Base-by-base conservation (phyloP, 2,113 vertebrate genomes). In the Propithecus coquereli region DNA sequence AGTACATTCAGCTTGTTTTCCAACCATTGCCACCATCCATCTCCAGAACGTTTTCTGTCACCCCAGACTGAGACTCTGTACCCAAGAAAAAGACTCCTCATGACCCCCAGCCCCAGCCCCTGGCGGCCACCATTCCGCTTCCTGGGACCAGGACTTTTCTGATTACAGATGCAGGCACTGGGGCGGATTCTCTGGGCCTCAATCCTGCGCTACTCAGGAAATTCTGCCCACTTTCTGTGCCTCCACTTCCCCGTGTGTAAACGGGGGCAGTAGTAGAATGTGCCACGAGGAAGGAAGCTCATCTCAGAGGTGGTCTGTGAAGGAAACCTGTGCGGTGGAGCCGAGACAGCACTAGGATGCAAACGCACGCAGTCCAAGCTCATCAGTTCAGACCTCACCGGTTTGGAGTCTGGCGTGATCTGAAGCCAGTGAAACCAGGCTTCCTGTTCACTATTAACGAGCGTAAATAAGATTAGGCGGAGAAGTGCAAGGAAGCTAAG, bases 391-490 rank as follows among this genome's bases (percentile, higher is more conserved):
- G 84, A 87, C 66, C n/a, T 85, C 63, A 40, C 47, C 65, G 66
- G 37, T 94, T 76, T 61, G 74, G 79, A 94, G 84, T 84, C 80
- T 65, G 65, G 59, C 79, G 40, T 87, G 94, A 59, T 92, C 68
- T 47, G 63, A 90, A 95, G 76, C 76, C 65, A 45, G 94, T 73
- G 70, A 71, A 85, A 94, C 57, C 47, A n/a, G 65, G 76, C 59
- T 85, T 94, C 76, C 83, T 87, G 88, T 47, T 87, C 77, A 84
- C 84, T 87, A 57, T 85, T 92, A 94, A 85, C 92, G 90, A 94
- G 34, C 34, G 66, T 86, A 95, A 87, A 90, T 52, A 84, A 90
- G 65, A 87, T 84, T 68, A 85, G 63, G 87, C n/a, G n/a, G 84
- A 40, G 66, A 87, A 66, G 81, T 87, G 84, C 74, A 63, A 85